A percentile compares a stretch with the other conserved stretches of the same genome.
These are phyloP conservation scores for Ciconia maguari DNA, from an alignment of 2,113 vertebrate species.

Conservation along the genomic window DNA sequence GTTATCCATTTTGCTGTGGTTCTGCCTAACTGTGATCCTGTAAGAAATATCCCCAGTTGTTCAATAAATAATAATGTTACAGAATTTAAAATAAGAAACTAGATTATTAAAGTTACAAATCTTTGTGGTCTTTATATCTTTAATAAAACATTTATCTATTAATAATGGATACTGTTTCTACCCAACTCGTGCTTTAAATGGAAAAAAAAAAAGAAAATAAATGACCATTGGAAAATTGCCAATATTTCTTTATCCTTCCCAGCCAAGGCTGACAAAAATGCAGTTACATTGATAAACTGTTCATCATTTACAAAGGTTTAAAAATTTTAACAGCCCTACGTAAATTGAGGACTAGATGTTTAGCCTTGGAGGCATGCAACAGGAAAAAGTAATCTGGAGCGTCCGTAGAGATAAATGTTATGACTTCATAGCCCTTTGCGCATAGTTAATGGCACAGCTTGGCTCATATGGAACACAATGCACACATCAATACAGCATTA, in stretches of 20 bases:
- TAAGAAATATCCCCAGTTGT: conserved; percentile 24
- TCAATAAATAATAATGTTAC: conserved; percentile 68
- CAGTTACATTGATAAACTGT: conserved; percentile 61
- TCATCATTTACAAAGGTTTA: conserved; percentile 64
- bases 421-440: not conserved
- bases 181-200: conserved; percentile 22
- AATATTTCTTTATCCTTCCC: conserved; percentile 59
- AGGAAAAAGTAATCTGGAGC: not conserved
- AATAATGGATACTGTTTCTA: conserved; percentile 72
- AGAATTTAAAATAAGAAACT: conserved; percentile 68
- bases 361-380: conserved; percentile 31
- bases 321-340: conserved; percentile 58
- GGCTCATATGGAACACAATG: not conserved
- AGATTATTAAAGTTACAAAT: conserved; percentile 81
- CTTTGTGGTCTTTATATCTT: conserved; percentile 67
- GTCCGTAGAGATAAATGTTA: not conserved
- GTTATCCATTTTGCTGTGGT: not conserved
- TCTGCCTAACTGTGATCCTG: not conserved
- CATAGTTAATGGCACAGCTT: not conserved
- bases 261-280: conserved; percentile 48
- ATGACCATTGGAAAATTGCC: conserved; percentile 52
- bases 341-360: conserved; percentile 47
- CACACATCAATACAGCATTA: not conserved
- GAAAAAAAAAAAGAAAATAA: not conserved
- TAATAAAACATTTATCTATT: conserved; percentile 77